A percentile compares a stretch with the other conserved stretches of the same genome.
Evolutionary conservation across 2,797 vertebrate genomes (phyloP).

Genomic region (Fistularia commersonii): DNA sequence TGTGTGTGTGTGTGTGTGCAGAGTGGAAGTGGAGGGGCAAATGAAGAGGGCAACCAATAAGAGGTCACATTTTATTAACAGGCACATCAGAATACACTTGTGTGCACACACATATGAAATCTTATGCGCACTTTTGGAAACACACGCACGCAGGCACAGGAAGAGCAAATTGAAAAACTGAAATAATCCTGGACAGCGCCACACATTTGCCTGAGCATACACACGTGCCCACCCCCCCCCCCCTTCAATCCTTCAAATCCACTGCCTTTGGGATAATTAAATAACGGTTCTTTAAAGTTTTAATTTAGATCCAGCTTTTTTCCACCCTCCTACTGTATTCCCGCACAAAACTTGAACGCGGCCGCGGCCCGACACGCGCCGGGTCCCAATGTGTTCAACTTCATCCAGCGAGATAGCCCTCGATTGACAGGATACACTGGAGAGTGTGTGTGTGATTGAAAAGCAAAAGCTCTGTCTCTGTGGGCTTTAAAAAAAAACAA

Average conservation of each 20-base stretch:
- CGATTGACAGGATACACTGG: constrained; percentile 37
- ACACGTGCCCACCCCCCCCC: constrained; percentile 22
- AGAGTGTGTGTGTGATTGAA: constrained; percentile 61
- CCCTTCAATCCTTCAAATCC: constrained; percentile 76
- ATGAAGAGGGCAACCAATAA: constrained; percentile 81
- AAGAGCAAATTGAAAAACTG: constrained; percentile 94
- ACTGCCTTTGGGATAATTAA: constrained; percentile 98
- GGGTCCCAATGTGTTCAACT: constrained; percentile 39
- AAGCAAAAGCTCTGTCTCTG: constrained; percentile 67
- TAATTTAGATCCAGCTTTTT: constrained; percentile 88
- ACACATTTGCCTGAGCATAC: constrained; percentile 34
- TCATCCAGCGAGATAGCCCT: constrained; percentile 58
- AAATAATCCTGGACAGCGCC: constrained; percentile 92
- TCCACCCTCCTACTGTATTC: constrained; percentile 11
- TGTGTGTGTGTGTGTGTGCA: constrained; percentile 80
- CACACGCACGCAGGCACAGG: constrained; percentile 10
- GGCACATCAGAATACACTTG: neutral
- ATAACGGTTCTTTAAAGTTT: constrained; percentile 98
- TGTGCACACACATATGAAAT: neutral
- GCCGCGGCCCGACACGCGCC: neutral
- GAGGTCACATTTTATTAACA: constrained; percentile 65
- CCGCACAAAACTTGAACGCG: constrained; percentile 16
- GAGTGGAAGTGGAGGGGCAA: constrained; percentile 58
- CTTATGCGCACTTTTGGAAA: constrained; percentile 6
- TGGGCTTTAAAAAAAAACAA: constrained; percentile 74